Evolutionary conservation across 1,140 invertebrate genomes (phyloP), one percentile per base, ranked within the genome.

Genomic region (Caenorhabditis latens): DNA sequence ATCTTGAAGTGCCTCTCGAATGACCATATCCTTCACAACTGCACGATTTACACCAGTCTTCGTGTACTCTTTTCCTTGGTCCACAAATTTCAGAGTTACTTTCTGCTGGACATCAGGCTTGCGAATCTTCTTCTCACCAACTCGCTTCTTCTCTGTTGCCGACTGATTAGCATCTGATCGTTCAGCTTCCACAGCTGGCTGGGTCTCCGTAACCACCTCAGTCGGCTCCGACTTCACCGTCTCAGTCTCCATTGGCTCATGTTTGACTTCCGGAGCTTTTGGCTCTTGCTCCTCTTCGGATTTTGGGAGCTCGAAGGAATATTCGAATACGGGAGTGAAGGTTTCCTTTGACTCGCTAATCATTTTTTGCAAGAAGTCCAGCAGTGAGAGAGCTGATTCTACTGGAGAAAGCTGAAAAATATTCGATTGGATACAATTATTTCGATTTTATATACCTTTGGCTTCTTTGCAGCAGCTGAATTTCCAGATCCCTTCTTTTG

Each of bases 271-370:
- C 5, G 19, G 50, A 21, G 11, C 24, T 2, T 16, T 55, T 43
- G 55, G 13, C 24, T 84, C 53, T 0, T 11, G 40, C 21, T 50
- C 46, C 13, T 46, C 65, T 46, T 71, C 42, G 5, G 43, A 11
- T 8, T 24, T 13, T 21, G 82, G 55, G 19, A 58, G 21, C 32
- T 85, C 84, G 6, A 14, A 19, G 40, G 48, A 43, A 32, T 32
- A 32, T 42, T 85, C 84, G 40, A 85, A 85, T 19, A 58, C 48
- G 16, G 84, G 84, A 9, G 16, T 42, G 58, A 79, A 85, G 7
- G 32, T 48, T 6, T 48, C 67, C 11, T n/a, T 24, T 6, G 48
- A 53, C 40, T 85, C 84, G 1, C 43, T 21, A 43, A 65, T 53
- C 13, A 79, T 16, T 58, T 85, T 85, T 11, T 53, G 65, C 21